phyloP scores from a whole-genome alignment of 2,888 invertebrate species.

The Meiosimyza decipiens region DNA sequence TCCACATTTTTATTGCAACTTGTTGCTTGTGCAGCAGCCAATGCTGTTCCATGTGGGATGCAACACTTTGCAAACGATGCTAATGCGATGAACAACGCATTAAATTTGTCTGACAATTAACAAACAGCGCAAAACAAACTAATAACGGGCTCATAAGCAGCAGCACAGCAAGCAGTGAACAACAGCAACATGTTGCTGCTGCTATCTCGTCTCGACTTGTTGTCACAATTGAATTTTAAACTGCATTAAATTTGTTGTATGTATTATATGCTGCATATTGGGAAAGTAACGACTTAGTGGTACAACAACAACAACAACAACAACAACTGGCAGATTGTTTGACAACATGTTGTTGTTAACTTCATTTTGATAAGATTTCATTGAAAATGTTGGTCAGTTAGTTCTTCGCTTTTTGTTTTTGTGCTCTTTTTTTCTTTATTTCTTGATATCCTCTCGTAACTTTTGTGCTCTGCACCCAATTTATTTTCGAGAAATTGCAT shows the following conservation, averaged over 20 bases:
- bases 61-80: conserved; percentile 18
- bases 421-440: neutral
- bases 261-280: conserved; percentile 10
- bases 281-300: conserved; percentile 43
- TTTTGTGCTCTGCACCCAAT: conserved; percentile 5
- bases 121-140: conserved; percentile 29
- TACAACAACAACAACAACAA: conserved; percentile 38
- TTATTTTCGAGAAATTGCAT: conserved; percentile 5
- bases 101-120: conserved; percentile 60
- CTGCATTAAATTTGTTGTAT: conserved; percentile 18
- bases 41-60: conserved; percentile 54
- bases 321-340: neutral
- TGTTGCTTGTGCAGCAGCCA: conserved; percentile 36
- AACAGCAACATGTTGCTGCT: conserved; percentile 43
- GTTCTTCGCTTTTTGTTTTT: conserved; percentile 27
- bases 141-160: conserved; percentile 40
- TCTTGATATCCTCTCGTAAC: conserved; percentile 4
- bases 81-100: conserved; percentile 41
- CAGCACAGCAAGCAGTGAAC: conserved; percentile 44
- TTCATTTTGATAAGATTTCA: conserved; percentile 29
- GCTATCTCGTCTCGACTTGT: neutral
- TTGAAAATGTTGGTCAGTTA: conserved; percentile 47
- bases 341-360: conserved; percentile 39
- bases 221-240: conserved; percentile 7
- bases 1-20: conserved; percentile 32